Percentiles rank a stretch among this genome's conserved stretches.
These are phyloP conservation scores for Hypena proboscidalis DNA, from an alignment of 2,888 invertebrate genomes.

Conservation along the genomic window DNA sequence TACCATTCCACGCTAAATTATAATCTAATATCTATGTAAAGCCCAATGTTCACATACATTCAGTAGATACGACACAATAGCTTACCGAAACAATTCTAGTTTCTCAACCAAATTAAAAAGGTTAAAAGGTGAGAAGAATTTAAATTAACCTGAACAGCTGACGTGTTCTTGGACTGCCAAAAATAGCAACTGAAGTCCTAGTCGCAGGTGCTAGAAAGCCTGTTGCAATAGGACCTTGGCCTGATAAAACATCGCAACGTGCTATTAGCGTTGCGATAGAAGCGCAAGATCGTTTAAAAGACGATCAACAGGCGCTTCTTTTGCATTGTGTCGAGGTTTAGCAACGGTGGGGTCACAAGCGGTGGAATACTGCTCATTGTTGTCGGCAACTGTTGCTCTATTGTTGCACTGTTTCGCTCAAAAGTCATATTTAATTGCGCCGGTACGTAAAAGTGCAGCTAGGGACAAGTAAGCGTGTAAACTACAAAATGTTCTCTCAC, in stretches of 20 bases:
- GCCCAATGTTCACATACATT: constrained; percentile 28
- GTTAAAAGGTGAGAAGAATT: constrained; percentile 76
- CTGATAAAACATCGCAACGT: constrained; percentile 70
- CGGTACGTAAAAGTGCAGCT: constrained; percentile 52
- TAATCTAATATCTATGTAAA: constrained; percentile 26
- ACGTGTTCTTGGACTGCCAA: constrained; percentile 57
- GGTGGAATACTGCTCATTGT: constrained; percentile 65
- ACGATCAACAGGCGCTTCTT: constrained; percentile 77
- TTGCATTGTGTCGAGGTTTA: constrained; percentile 72
- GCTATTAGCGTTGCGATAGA: constrained; percentile 74
- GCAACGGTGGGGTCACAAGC: constrained; percentile 71
- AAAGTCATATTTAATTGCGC: constrained; percentile 74
- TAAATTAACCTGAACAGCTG: constrained; percentile 62
- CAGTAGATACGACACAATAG: constrained; percentile 52
- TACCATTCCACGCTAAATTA: constrained; percentile 47
- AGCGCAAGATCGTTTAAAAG: constrained; percentile 81
- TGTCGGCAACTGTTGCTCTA: constrained; percentile 62
- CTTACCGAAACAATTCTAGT: constrained; percentile 51
- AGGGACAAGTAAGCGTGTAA: constrained; percentile 42
- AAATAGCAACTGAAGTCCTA: constrained; percentile 63
- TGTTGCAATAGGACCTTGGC: constrained; percentile 79
- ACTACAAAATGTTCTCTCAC: constrained; percentile 51
- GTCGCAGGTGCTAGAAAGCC: constrained; percentile 78
- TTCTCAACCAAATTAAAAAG: constrained; percentile 71
- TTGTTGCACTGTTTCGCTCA: constrained; percentile 68